Evolutionary conservation across 2,797 vertebrate species (phyloP), one percentile per base, ranked within the genome.

Genomic region (Ataeniobius toweri): DNA sequence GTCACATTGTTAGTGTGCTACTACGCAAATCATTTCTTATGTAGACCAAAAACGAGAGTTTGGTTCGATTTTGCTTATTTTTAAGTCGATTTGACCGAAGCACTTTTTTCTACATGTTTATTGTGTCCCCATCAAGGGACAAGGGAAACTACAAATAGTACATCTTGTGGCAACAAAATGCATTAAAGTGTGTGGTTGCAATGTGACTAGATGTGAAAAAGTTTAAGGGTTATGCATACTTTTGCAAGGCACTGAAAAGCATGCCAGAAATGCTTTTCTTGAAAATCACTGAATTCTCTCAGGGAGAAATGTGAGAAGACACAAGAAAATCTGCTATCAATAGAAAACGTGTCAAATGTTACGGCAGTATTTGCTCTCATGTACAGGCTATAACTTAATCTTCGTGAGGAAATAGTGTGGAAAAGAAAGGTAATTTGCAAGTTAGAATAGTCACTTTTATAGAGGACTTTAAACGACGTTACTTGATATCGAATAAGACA

Each of bases 401-500:
- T 94, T 92, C 75, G 85, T 93, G 92, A 91, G 92, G 88, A 92
- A 94, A 93, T 93, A 85, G 83, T 93, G 93, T 92, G 91, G 91
- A 90, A 90, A 92, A 85, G 87, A 91, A 91, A 91, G 91, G 91
- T 95, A 94, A 96, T 96, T 95, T 96, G 94, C 94, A 94, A 94
- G 92, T 95, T 90, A 91, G 93, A 96, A 95, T 92, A 90, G 92
- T 92, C 69, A 73, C 92, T 94, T 95, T 95, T 95, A 95, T 94
- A 93, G 89, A 86, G 65, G 90, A 93, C 93, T 93, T 94, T 90
- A 95, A 96, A 95, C 92, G 84, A 94, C 94, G 95, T 94, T 95
- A 95, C 93, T 94, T 95, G 93, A 96, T 96, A 95, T 93, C 82
- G 91, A 94, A 94, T 90, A 90, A 94, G 93, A 94, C 93, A 81